Evolutionary conservation across 2,797 vertebrate species (phyloP).

Genomic region (Micrastur ruficollis): DNA sequence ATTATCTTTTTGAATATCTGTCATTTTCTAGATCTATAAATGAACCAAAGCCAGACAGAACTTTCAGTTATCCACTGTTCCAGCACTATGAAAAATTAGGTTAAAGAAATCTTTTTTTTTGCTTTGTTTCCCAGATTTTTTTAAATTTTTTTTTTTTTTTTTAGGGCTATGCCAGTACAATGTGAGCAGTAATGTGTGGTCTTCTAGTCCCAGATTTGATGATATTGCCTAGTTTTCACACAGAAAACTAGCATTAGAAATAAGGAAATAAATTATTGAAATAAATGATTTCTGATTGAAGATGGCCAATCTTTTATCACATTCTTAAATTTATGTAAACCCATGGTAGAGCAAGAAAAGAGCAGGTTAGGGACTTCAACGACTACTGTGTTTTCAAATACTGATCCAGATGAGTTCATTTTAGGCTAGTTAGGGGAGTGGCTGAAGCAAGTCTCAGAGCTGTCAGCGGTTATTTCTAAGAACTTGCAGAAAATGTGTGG

Average conservation of each 20-base stretch:
- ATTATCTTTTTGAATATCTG: neutral
- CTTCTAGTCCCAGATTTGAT: neutral
- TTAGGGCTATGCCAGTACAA: neutral
- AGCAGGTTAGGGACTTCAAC: neutral
- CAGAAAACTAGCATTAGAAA: neutral
- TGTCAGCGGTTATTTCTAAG: neutral
- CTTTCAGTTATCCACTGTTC: neutral
- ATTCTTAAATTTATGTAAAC: neutral
- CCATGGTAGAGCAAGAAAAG: neutral
- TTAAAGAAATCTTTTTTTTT: neutral
- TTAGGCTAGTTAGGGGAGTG: neutral
- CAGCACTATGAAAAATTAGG: neutral
- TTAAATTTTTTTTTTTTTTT: neutral
- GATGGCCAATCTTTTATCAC: neutral
- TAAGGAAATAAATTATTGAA: neutral
- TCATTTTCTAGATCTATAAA: neutral
- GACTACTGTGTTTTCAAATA: neutral
- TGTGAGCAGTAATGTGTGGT: neutral
- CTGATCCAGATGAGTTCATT: neutral
- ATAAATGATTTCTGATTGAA: neutral
- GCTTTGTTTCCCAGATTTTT: neutral
- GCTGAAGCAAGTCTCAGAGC: neutral
- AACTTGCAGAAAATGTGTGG: neutral
- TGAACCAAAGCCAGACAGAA: neutral
- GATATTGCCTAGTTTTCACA: neutral